These are phyloP conservation scores for Albula goreensis DNA, from an alignment of 2,113 vertebrate genomes.

Conservation along the genomic window DNA sequence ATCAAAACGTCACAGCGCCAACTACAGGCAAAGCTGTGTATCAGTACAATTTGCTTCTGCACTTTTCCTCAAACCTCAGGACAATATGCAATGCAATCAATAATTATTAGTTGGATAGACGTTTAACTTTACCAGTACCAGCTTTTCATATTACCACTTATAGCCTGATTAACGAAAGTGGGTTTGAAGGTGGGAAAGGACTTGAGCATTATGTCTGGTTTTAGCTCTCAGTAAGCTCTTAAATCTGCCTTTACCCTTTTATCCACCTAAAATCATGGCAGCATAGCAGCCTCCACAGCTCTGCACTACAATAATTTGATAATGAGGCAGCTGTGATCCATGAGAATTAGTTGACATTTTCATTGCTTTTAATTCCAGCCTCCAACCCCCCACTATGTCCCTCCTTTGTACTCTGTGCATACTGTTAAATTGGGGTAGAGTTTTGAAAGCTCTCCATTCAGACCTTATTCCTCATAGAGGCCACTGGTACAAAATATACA, in stretches of 20 bases:
- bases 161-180: neutral
- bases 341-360: neutral
- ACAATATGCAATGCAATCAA: too few species aligned
- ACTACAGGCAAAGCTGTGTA: too few species aligned
- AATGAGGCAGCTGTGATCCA: neutral
- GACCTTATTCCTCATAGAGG: neutral
- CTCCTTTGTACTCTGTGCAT: neutral
- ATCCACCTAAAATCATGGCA: neutral
- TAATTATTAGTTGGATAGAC: neutral
- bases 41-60: too few species aligned
- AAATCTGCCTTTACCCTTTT: neutral
- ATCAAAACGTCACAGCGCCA: too few species aligned
- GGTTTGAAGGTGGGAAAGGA: neutral
- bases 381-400: neutral
- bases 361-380: neutral
- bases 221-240: neutral
- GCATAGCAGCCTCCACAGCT: neutral
- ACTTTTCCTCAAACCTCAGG: too few species aligned
- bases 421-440: neutral
- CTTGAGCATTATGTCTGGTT: neutral
- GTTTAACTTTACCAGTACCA: neutral
- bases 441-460: neutral
- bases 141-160: neutral
- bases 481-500: neutral
- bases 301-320: neutral